Evolutionary conservation across 2,113 vertebrate species (phyloP).

Genomic region (Anser brachyrhynchus): DNA sequence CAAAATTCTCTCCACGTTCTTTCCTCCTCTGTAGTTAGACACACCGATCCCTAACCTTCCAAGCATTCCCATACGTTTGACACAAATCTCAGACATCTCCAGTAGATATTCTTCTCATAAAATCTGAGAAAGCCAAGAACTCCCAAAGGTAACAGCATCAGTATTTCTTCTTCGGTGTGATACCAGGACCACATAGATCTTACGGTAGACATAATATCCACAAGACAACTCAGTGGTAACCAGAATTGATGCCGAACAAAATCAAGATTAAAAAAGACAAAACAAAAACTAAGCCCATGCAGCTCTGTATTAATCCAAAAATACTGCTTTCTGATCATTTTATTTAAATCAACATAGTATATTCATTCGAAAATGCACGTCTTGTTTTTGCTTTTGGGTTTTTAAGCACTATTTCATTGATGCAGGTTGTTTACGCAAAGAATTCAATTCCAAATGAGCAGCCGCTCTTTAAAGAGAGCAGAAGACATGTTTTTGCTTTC

Average conservation of each 20-base stretch:
- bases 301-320: neutral
- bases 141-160: neutral
- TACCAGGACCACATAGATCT: neutral
- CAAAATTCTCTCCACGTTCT: conserved; percentile 29
- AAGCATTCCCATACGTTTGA: neutral
- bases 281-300: neutral
- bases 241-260: neutral
- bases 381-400: neutral
- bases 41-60: neutral
- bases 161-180: neutral
- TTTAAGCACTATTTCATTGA: neutral
- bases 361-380: conserved; percentile 20
- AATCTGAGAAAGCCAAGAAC: neutral
- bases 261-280: neutral
- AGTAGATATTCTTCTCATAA: neutral
- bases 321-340: neutral
- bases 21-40: neutral
- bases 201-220: neutral
- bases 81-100: neutral
- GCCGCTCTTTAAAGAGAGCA: conserved; percentile 50
- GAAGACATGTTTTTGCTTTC: conserved; percentile 71
- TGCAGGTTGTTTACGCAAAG: conserved; percentile 9
- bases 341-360: conserved; percentile 5
- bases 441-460: conserved; percentile 39
- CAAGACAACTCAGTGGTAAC: neutral